Conservation (phyloP, 2,113 vertebrate genomes). For the Macrotis lagotis region DNA sequence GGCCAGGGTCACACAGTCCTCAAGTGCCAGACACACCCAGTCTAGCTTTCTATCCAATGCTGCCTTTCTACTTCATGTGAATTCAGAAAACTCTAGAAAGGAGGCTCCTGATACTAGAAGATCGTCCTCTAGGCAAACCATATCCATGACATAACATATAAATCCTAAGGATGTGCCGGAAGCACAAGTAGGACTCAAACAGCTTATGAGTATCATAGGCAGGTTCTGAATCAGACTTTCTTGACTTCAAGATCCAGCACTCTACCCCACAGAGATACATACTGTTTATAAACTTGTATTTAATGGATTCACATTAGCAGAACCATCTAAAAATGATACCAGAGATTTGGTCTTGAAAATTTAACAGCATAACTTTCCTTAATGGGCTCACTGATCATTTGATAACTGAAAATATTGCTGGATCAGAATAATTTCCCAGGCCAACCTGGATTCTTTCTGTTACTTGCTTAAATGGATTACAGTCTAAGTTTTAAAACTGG, state of each 20-base stretch:
- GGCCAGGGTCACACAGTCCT: too few species aligned
- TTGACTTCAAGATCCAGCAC: background rate
- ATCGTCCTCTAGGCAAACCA: background rate
- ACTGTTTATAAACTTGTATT: constrained; percentile 1
- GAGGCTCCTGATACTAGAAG: background rate
- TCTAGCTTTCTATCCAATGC: background rate
- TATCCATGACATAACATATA: background rate
- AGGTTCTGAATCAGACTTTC: background rate
- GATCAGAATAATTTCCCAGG: background rate
- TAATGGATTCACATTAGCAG: constrained; percentile 10
- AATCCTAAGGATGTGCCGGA: background rate
- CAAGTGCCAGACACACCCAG: background rate
- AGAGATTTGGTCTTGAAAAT: background rate
- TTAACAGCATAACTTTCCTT: background rate
- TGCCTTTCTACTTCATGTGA: background rate
- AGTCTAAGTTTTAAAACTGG: background rate
- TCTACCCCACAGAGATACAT: background rate
- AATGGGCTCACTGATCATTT: background rate
- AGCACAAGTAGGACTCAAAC: background rate
- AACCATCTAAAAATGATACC: background rate
- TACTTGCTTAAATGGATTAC: background rate
- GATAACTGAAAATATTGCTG: background rate
- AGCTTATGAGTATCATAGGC: background rate
- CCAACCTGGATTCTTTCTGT: background rate
- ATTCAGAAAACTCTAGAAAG: background rate